Percentiles rank a stretch among this genome's conserved stretches.
phyloP scores from a whole-genome alignment of 2,888 invertebrate genomes.

The Drosophila neonasuta region DNA sequence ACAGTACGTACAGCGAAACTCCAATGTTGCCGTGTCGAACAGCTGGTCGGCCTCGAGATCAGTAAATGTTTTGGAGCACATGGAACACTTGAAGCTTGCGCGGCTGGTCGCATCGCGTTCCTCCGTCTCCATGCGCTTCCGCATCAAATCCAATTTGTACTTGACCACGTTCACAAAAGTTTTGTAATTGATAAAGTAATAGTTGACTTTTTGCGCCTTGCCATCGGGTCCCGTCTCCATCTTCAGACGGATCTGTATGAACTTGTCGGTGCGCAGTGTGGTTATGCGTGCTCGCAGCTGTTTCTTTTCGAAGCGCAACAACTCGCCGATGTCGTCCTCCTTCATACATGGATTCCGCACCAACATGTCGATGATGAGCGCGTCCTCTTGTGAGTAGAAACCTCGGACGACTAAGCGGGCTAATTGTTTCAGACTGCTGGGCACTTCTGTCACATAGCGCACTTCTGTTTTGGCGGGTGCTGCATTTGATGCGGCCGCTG shows the following conservation, averaged over 20 bases:
- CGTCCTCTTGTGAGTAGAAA: slow-evolving; percentile 96
- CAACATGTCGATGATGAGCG: slow-evolving; percentile 96
- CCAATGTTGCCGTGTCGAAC: slow-evolving; percentile 91
- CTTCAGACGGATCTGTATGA: slow-evolving; percentile 94
- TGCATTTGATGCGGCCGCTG: slow-evolving; percentile 63
- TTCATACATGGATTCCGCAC: slow-evolving; percentile 96
- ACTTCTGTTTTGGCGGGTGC: slow-evolving; percentile 85
- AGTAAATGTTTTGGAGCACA: slow-evolving; percentile 96
- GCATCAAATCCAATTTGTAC: slow-evolving; percentile 97
- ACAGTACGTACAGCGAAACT: slow-evolving; percentile 95
- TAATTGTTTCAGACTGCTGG: slow-evolving; percentile 95
- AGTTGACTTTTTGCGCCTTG: slow-evolving; percentile 97
- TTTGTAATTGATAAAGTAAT: slow-evolving; percentile 98
- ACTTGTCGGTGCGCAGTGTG: slow-evolving; percentile 94
- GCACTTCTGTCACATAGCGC: slow-evolving; percentile 93
- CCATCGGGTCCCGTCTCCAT: slow-evolving; percentile 98
- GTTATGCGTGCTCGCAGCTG: slow-evolving; percentile 94
- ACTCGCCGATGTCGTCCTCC: slow-evolving; percentile 94
- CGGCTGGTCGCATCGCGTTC: slow-evolving; percentile 97
- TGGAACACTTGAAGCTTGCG: slow-evolving; percentile 96
- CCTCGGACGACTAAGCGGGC: slow-evolving; percentile 95
- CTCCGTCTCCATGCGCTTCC: slow-evolving; percentile 96
- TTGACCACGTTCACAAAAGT: slow-evolving; percentile 98
- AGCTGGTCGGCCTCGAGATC: slow-evolving; percentile 97
- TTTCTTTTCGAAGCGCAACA: slow-evolving; percentile 96